A percentile compares a stretch with the other conserved stretches of the same genome.
Conservation (phyloP, 2,797 vertebrate genomes). For the Hippopotamyrus pictus region DNA sequence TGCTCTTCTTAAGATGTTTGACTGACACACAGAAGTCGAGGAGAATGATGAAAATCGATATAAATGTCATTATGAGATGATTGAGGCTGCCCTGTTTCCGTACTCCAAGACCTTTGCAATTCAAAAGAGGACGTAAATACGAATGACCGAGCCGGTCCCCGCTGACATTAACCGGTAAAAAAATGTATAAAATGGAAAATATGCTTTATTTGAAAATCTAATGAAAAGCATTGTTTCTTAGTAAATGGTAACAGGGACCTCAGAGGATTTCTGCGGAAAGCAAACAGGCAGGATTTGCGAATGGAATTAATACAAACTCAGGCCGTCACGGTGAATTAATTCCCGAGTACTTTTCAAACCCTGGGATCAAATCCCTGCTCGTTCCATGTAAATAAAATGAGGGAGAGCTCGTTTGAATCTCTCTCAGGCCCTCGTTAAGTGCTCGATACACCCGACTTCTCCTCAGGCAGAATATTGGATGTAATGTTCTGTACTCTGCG, state of each 20-base stretch:
- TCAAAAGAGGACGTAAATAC: constrained; percentile 28
- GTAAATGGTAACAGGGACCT: constrained; percentile 27
- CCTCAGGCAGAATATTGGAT: neutral
- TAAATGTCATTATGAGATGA: neutral
- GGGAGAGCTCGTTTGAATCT: neutral
- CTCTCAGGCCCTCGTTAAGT: neutral
- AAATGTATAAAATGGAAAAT: constrained; percentile 14
- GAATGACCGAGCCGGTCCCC: constrained; percentile 25
- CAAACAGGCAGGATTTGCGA: constrained; percentile 28
- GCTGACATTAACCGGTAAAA: constrained; percentile 21
- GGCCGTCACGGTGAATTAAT: constrained; percentile 8
- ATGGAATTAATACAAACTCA: constrained; percentile 21
- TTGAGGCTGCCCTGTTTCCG: neutral
- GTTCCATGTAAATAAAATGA: neutral
- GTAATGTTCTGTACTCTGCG: neutral
- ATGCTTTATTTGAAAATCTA: constrained; percentile 33
- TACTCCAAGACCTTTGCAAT: constrained; percentile 15
- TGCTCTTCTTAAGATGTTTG: neutral
- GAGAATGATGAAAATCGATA: neutral
- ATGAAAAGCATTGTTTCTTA: constrained; percentile 33
- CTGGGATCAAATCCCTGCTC: neutral
- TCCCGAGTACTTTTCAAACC: neutral
- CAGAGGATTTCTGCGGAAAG: constrained; percentile 29
- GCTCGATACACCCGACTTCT: neutral
- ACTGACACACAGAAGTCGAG: neutral